phyloP scores from a whole-genome alignment of 2,888 invertebrate species.

The Agonopterix alstromeriana region DNA sequence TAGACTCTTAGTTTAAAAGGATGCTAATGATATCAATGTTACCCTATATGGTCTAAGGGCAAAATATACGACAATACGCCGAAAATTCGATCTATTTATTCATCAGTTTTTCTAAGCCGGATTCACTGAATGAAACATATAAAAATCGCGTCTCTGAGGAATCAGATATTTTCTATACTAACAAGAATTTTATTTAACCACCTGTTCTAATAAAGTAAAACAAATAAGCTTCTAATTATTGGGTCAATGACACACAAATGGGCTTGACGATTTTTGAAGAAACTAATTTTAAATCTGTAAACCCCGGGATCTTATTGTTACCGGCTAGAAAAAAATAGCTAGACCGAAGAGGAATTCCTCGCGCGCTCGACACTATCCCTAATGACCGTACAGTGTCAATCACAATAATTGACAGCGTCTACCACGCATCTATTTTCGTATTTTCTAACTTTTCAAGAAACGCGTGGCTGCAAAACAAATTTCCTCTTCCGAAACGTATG shows the following conservation, averaged over 20 bases:
- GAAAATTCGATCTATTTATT: too few species aligned
- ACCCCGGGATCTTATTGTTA: slow-evolving; percentile 4
- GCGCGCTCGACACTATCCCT: slow-evolving; percentile 24
- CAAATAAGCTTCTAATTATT: slow-evolving; percentile 1
- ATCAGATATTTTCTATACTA: not conserved
- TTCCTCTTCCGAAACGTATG: slow-evolving; percentile 11
- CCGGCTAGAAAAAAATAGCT: slow-evolving; percentile 4
- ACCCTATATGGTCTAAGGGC: too few species aligned
- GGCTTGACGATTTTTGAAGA: not conserved
- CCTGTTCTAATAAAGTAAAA: slow-evolving; percentile 7
- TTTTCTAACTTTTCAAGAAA: slow-evolving; percentile 15
- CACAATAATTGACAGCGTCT: slow-evolving; percentile 70
- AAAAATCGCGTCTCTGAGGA: too few species aligned
- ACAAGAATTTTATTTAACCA: not conserved
- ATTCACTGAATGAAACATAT: too few species aligned
- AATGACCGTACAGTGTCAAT: slow-evolving; percentile 70
- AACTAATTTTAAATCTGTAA: not conserved
- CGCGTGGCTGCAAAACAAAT: slow-evolving; percentile 16
- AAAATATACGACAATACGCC: too few species aligned
- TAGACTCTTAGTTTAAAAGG: too few species aligned
- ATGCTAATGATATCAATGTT: too few species aligned
- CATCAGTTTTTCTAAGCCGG: too few species aligned
- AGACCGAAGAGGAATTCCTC: slow-evolving; percentile 6
- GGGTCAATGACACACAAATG: slow-evolving; percentile 4
- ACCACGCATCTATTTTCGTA: slow-evolving; percentile 37